Conservation (phyloP, 53 echinoderm and acorn worm genomes). For the Antedon mediterranea region DNA sequence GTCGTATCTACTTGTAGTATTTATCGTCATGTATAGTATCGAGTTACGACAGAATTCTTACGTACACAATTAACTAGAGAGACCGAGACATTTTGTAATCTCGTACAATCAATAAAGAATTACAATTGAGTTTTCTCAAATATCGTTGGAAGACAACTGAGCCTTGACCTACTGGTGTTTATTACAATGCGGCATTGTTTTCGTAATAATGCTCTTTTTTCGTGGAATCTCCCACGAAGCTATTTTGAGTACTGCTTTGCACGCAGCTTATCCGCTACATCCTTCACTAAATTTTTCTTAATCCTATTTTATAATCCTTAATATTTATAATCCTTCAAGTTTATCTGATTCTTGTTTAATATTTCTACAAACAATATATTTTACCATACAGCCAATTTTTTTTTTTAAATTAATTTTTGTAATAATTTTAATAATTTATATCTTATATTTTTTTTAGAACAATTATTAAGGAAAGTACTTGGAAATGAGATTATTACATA, state of each 20-base stretch:
- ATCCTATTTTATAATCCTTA: background rate
- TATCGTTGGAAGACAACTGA: too few species aligned
- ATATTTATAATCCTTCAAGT: too few species aligned
- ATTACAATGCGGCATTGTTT: background rate
- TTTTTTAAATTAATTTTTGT: too few species aligned
- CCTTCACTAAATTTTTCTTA: background rate
- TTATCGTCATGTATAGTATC: background rate
- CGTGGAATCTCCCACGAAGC: background rate
- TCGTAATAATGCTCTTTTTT: background rate
- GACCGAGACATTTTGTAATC: background rate
- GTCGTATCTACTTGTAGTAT: background rate
- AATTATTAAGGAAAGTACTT: too few species aligned
- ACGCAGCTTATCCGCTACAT: background rate
- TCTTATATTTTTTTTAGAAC: too few species aligned
- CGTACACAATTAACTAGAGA: background rate
- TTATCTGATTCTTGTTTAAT: too few species aligned
- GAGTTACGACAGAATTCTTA: background rate
- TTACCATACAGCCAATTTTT: too few species aligned
- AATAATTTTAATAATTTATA: too few species aligned
- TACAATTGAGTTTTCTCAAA: background rate
- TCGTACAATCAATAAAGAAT: background rate
- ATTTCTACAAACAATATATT: too few species aligned
- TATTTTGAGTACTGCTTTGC: background rate
- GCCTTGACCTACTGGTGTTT: background rate
- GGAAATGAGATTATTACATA: too few species aligned